phyloP scores from a whole-genome alignment of 37 sponge, comb jelly and placozoan genomes.

The Beroe ovata region DNA sequence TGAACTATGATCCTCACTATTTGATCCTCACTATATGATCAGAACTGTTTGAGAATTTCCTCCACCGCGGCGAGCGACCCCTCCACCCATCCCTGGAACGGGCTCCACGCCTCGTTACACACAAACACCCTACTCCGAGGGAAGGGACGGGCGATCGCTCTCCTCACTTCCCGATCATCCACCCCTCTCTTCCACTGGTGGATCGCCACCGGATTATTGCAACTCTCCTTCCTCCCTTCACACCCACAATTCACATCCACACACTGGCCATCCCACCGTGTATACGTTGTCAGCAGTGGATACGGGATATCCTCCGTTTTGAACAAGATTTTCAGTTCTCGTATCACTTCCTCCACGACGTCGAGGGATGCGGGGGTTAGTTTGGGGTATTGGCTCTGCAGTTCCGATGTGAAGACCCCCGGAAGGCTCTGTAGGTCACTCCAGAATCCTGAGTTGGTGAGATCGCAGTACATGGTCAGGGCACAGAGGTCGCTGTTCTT shows the following conservation, averaged over 20 bases:
- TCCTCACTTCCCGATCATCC: slow-evolving; percentile 5
- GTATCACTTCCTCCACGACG: slow-evolving; percentile 18
- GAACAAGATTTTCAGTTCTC: slow-evolving; percentile 16
- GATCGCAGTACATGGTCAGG: slow-evolving; percentile 64
- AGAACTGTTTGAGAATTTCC: background rate
- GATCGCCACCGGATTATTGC: slow-evolving; percentile 37
- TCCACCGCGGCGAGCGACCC: background rate
- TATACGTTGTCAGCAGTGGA: slow-evolving; percentile 23
- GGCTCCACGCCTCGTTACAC: slow-evolving; percentile 59
- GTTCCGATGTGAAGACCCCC: slow-evolving; percentile 36
- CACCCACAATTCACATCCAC: background rate
- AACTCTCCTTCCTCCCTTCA: background rate
- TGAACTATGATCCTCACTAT: too few relatives aligned
- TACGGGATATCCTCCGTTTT: slow-evolving; percentile 19
- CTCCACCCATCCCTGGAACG: slow-evolving; percentile 66
- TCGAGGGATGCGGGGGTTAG: background rate
- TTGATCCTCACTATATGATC: too few relatives aligned
- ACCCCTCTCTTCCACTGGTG: slow-evolving; percentile 44
- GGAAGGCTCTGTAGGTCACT: background rate
- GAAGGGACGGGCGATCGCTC: background rate
- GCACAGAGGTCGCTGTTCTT: slow-evolving; percentile 32
- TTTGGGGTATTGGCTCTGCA: background rate
- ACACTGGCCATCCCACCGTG: slow-evolving; percentile 2
- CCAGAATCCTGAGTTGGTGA: slow-evolving; percentile 18
- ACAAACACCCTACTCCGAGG: background rate